Percentiles rank a stretch among this genome's conserved stretches.
These are phyloP conservation scores for Conops quadrifasciatus DNA, from an alignment of 2,888 invertebrate species.

Conservation along the genomic window DNA sequence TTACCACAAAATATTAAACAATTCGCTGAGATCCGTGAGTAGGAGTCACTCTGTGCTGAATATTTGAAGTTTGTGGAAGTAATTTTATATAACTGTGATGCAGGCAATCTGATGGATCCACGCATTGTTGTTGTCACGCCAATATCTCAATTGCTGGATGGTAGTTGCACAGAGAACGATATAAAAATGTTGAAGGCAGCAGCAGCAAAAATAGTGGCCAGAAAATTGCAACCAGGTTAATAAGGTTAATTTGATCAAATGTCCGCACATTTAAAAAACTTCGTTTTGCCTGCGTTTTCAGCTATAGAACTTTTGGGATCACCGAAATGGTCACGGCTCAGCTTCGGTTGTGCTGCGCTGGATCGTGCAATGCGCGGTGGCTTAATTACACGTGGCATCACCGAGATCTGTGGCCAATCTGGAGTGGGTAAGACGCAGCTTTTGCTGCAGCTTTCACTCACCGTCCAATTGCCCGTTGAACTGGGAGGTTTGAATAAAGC, in stretches of 20 bases:
- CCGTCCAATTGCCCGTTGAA: slow-evolving; percentile 68
- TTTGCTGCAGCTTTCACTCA: slow-evolving; percentile 75
- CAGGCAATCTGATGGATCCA: slow-evolving; percentile 51
- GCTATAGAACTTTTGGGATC: slow-evolving; percentile 46
- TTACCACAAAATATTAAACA: slow-evolving; percentile 51
- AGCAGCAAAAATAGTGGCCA: slow-evolving; percentile 59
- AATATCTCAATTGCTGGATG: slow-evolving; percentile 49
- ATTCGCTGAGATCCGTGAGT: slow-evolving; percentile 53
- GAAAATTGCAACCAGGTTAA: slow-evolving; percentile 40
- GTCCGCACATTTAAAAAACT: neutral
- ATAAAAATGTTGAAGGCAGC: slow-evolving; percentile 58
- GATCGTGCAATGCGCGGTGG: slow-evolving; percentile 73
- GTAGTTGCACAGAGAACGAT: slow-evolving; percentile 55
- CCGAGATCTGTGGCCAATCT: slow-evolving; percentile 77
- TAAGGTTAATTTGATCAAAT: neutral
- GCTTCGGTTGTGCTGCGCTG: slow-evolving; percentile 69
- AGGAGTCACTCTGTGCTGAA: neutral
- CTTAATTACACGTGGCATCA: slow-evolving; percentile 72
- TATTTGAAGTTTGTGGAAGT: too few relatives aligned
- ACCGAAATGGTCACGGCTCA: slow-evolving; percentile 57
- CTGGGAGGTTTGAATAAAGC: slow-evolving; percentile 69
- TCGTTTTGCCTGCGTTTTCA: neutral
- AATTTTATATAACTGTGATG: neutral
- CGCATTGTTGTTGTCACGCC: slow-evolving; percentile 47
- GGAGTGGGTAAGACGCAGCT: slow-evolving; percentile 81